phyloP scores from a whole-genome alignment of 2,797 vertebrate species.

The Poeciliopsis paucimaculata region DNA sequence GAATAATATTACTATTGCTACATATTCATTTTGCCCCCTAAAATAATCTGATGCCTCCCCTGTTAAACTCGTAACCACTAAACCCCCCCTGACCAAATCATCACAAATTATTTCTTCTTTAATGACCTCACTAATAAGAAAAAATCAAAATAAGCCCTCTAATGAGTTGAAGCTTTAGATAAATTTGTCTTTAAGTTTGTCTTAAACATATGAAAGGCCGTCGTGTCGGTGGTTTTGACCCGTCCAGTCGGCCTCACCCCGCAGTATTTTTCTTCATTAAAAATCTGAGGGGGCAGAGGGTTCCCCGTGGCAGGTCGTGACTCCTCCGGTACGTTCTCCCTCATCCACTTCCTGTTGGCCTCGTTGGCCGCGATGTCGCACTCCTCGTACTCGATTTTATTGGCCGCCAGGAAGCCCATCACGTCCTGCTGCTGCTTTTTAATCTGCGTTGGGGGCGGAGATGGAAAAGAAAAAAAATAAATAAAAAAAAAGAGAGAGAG shows the following conservation, averaged over 20 bases:
- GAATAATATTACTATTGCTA: too few species aligned
- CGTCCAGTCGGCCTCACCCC: constrained; percentile 83
- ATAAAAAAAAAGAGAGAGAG: too few species aligned
- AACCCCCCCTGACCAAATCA: too few species aligned
- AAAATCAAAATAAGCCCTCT: neutral
- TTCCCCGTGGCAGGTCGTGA: constrained; percentile 87
- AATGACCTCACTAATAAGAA: neutral
- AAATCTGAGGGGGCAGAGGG: constrained; percentile 95
- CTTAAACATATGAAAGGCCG: too few species aligned
- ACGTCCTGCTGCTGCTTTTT: constrained; percentile 99
- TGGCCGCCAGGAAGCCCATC: constrained; percentile 89
- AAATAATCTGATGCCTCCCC: too few species aligned
- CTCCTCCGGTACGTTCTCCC: constrained; percentile 92
- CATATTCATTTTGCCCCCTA: too few species aligned
- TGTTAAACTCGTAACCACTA: too few species aligned
- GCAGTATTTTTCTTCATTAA: constrained; percentile 90
- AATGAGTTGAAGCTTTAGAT: neutral
- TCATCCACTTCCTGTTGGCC: constrained; percentile 96
- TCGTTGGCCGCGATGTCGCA: constrained; percentile 95
- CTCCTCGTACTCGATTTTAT: constrained; percentile 95
- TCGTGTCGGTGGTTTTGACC: too few species aligned
- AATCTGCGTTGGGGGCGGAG: constrained; percentile 79
- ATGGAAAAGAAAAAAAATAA: neutral
- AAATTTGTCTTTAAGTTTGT: neutral
- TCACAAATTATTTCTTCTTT: neutral